A percentile compares a stretch with the other conserved stretches of the same genome.
Conservation (phyloP, 2,113 vertebrate genomes). For the Cromileptes altivelis region DNA sequence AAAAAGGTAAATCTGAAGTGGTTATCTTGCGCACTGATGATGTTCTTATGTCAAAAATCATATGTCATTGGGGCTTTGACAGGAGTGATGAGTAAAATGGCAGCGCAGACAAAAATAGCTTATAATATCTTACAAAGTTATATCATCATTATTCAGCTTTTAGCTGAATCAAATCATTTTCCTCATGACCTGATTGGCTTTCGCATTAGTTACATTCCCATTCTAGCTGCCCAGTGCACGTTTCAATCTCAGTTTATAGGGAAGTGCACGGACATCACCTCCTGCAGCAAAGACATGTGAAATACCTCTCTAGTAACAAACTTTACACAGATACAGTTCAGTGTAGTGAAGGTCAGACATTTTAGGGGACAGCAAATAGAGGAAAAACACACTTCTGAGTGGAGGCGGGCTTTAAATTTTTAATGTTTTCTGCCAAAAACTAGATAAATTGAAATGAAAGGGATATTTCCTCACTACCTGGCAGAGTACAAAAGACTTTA, state of each 20-base stretch:
- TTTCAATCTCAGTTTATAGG: no score
- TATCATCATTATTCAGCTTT: neutral
- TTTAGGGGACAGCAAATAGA: no score
- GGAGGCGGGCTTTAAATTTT: neutral
- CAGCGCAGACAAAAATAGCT: neutral
- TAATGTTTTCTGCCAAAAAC: neutral
- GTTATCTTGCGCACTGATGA: neutral
- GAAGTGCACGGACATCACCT: no score
- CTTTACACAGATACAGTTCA: no score
- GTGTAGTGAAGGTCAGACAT: no score
- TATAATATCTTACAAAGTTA: neutral
- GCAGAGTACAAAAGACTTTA: neutral
- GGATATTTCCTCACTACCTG: neutral
- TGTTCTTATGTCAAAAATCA: neutral
- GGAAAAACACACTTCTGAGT: neutral
- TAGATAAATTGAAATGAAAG: neutral
- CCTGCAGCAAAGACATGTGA: no score
- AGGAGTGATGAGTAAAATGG: neutral
- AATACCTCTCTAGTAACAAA: no score
- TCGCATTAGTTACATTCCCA: no score
- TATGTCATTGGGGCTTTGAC: neutral
- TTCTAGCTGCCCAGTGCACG: no score
- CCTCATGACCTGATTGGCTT: neutral
- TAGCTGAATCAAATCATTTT: neutral
- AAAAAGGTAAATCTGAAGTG: neutral